Evolutionary conservation across 2,797 vertebrate species (phyloP).

Genomic region (Numenius phaeopus): DNA sequence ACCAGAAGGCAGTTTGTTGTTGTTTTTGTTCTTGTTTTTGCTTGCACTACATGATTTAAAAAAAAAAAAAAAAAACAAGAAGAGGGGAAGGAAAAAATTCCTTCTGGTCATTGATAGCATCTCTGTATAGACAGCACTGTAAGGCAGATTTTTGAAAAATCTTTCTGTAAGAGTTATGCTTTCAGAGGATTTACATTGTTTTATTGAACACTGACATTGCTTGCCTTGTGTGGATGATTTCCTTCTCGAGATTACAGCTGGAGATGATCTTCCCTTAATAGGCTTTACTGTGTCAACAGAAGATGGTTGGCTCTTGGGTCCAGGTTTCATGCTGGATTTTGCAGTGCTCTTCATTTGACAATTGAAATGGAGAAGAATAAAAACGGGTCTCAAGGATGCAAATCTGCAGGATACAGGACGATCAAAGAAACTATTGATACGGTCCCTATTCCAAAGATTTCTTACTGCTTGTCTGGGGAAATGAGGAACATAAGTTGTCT

Average conservation of each 20-base stretch:
- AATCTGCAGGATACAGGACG: background rate
- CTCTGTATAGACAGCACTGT: background rate
- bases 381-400: background rate
- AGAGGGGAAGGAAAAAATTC: background rate
- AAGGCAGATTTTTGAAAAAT: background rate
- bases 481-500: background rate
- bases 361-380: background rate
- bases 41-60: background rate
- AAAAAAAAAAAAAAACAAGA: background rate
- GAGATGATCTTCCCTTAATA: background rate
- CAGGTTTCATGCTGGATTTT: background rate
- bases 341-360: background rate
- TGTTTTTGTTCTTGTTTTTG: background rate
- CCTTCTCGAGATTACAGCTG: background rate
- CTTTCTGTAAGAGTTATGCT: background rate
- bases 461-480: background rate
- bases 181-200: background rate
- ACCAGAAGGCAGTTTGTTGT: background rate
- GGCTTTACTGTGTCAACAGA: background rate
- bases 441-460: background rate
- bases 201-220: background rate
- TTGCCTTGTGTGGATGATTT: background rate
- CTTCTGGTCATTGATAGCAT: background rate
- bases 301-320: background rate
- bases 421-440: background rate